Evolutionary conservation across 2,113 vertebrate genomes (phyloP).

Genomic region (Eira barbara): DNA sequence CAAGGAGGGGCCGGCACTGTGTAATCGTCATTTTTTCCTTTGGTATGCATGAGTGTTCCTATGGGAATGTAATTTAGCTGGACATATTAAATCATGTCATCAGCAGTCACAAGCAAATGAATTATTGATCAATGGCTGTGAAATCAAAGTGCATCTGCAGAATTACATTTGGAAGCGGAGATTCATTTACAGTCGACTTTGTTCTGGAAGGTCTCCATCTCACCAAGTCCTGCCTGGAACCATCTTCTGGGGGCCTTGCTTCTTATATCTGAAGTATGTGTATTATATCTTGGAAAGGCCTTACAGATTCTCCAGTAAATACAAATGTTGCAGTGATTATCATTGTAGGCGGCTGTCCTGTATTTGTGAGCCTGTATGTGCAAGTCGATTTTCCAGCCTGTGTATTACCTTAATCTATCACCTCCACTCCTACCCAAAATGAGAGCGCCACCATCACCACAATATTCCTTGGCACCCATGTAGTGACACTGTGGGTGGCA

Average conservation of each 20-base stretch:
- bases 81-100: slow-evolving; percentile 67
- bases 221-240: not conserved
- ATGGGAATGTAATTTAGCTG: slow-evolving; percentile 42
- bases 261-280: not conserved
- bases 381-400: not conserved
- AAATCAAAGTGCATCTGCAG: slow-evolving; percentile 56
- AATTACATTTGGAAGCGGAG: not conserved
- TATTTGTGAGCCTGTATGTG: not conserved
- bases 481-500: fast-evolving
- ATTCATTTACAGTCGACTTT: not conserved
- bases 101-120: slow-evolving; percentile 34
- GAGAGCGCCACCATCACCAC: fast-evolving
- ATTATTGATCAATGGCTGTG: slow-evolving; percentile 68
- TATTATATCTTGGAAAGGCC: not conserved
- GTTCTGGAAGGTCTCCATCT: not conserved
- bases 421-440: not conserved
- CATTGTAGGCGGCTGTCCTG: not conserved
- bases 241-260: not conserved
- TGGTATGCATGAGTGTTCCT: slow-evolving; percentile 1
- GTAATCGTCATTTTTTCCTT: not conserved
- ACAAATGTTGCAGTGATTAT: not conserved
- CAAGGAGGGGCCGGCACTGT: fast-evolving
- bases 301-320: not conserved
- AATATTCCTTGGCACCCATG: fast-evolving
- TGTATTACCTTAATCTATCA: fast-evolving